Evolutionary conservation across 2,888 invertebrate species (phyloP).

Genomic region (Steromphala cineraria): DNA sequence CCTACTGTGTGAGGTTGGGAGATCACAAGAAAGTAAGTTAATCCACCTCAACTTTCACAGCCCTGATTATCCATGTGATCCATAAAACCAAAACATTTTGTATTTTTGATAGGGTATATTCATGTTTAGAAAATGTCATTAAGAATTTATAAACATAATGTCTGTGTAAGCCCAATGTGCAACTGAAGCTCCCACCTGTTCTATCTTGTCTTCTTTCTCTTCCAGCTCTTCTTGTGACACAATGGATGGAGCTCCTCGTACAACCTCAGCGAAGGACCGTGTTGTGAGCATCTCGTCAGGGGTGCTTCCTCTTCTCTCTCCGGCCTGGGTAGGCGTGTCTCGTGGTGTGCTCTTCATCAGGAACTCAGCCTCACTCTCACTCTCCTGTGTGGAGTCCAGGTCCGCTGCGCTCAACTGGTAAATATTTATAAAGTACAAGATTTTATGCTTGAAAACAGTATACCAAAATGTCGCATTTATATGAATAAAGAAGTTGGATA

Average conservation of each 20-base stretch:
- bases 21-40: too few species aligned
- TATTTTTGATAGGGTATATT: too few species aligned
- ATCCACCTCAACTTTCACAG: too few species aligned
- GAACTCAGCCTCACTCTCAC: neutral
- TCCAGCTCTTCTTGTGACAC: conserved; percentile 38
- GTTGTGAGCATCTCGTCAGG: conserved; percentile 52
- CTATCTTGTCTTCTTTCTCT: conserved; percentile 47
- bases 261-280: conserved; percentile 51
- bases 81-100: too few species aligned
- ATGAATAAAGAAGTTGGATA: too few species aligned
- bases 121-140: too few species aligned
- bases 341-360: conserved; percentile 6
- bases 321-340: conserved; percentile 20
- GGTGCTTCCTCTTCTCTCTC: conserved; percentile 29
- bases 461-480: too few species aligned
- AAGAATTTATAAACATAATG: too few species aligned
- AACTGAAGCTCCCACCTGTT: conserved; percentile 46
- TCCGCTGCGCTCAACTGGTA: neutral
- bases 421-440: neutral
- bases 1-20: too few species aligned
- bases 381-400: conserved; percentile 15
- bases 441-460: neutral
- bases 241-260: conserved; percentile 27
- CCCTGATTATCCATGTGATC: too few species aligned
- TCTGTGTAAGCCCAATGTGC: too few species aligned